Conservation (phyloP, 2,888 invertebrate genomes). For the Linyphia triangularis region DNA sequence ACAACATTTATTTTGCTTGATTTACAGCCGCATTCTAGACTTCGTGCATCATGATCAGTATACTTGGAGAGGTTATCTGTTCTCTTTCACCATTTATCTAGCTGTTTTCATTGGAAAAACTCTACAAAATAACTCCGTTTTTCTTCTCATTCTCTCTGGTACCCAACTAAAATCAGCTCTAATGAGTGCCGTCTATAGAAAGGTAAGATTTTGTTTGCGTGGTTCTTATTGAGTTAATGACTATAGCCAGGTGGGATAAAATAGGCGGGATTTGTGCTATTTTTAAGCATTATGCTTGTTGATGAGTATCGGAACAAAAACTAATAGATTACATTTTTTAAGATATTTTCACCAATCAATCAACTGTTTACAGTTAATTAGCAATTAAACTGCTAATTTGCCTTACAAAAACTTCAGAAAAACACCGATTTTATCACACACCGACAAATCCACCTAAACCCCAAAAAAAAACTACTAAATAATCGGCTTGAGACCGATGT, state of each 20-base stretch:
- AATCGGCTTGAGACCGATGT: too few species aligned
- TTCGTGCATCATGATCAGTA: slow-evolving; percentile 70
- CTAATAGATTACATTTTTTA: background rate
- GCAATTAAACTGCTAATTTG: background rate
- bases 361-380: background rate
- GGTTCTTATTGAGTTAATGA: background rate
- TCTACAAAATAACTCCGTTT: slow-evolving; percentile 39
- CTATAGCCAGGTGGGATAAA: background rate
- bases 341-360: background rate
- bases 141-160: slow-evolving; percentile 21
- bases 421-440: too few species aligned
- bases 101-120: slow-evolving; percentile 73
- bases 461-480: too few species aligned
- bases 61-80: slow-evolving; percentile 81
- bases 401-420: too few species aligned
- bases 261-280: background rate
- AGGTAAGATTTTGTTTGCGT: slow-evolving; percentile 31
- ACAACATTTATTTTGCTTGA: background rate
- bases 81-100: slow-evolving; percentile 80
- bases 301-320: background rate
- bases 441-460: too few species aligned
- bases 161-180: slow-evolving; percentile 71
- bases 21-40: slow-evolving; percentile 38
- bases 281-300: background rate
- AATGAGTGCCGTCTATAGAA: slow-evolving; percentile 73